A percentile compares a stretch with the other conserved stretches of the same genome.
Evolutionary conservation across 2,113 vertebrate genomes (phyloP).

Genomic region (Lepus timidus): DNA sequence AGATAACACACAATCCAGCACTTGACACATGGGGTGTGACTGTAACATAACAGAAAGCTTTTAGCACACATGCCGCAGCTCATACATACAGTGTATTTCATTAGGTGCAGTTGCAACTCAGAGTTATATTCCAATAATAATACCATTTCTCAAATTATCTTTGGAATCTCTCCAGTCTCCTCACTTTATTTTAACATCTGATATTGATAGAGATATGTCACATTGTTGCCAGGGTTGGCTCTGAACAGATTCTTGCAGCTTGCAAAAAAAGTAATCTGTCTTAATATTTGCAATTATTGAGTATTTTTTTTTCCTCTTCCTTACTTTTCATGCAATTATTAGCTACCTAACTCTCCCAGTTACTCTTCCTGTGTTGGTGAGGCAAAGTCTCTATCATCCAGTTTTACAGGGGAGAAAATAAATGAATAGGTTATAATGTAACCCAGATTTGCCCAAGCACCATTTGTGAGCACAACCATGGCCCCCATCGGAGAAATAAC

Average conservation of each 20-base stretch:
- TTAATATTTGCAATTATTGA: slow-evolving; percentile 57
- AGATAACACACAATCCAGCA: slow-evolving; percentile 17
- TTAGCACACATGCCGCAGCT: slow-evolving; percentile 9
- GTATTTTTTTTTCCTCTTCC: background rate
- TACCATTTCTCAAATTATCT: slow-evolving; percentile 23
- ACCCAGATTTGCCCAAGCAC: background rate
- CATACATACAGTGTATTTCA: background rate
- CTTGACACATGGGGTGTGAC: slow-evolving; percentile 54
- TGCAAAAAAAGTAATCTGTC: background rate
- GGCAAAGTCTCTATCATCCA: background rate
- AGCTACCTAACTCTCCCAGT: background rate
- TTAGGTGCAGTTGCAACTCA: slow-evolving; percentile 8
- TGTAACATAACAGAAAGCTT: slow-evolving; percentile 28
- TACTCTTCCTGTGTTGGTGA: background rate
- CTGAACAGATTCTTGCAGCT: slow-evolving; percentile 1
- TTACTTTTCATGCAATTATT: slow-evolving; percentile 22
- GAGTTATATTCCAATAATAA: slow-evolving; percentile 11
- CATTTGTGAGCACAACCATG: background rate
- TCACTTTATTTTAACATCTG: slow-evolving; percentile 57
- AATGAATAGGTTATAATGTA: background rate
- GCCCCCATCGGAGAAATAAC: background rate
- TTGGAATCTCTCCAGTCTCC: slow-evolving; percentile 32
- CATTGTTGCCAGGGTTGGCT: slow-evolving; percentile 18
- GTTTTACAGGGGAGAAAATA: slow-evolving; percentile 20
- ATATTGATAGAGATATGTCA: slow-evolving; percentile 41